Percentiles rank a stretch among this genome's conserved stretches.
phyloP scores from a whole-genome alignment of 2,888 invertebrate genomes.

The Prenolepis imparis region DNA sequence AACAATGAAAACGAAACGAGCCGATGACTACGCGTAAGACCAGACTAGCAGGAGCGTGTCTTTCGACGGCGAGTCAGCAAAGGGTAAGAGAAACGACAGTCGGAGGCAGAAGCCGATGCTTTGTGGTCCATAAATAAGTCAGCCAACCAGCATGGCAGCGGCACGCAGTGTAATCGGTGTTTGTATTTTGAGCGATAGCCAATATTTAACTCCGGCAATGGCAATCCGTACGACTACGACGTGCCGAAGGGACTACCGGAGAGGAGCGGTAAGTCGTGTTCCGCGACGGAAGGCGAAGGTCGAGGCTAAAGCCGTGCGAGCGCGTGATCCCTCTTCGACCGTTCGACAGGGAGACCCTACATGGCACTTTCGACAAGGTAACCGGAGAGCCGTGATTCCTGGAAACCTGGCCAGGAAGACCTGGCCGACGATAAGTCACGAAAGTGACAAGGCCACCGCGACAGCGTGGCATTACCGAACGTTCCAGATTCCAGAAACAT shows the following conservation, averaged over 20 bases:
- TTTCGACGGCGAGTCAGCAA: neutral
- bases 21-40: conserved; percentile 43
- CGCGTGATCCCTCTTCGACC: conserved; percentile 44
- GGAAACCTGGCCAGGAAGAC: conserved; percentile 37
- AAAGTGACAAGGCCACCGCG: conserved; percentile 39
- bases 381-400: conserved; percentile 48
- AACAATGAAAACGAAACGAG: conserved; percentile 71
- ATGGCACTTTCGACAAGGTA: conserved; percentile 55
- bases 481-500: conserved; percentile 7
- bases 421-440: conserved; percentile 32
- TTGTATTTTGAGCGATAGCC: conserved; percentile 73
- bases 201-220: conserved; percentile 71
- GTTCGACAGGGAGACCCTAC: conserved; percentile 48
- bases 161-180: conserved; percentile 57
- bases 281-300: conserved; percentile 57
- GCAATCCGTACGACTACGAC: conserved; percentile 42
- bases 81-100: conserved; percentile 49
- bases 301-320: conserved; percentile 44
- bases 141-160: conserved; percentile 63
- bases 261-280: conserved; percentile 46
- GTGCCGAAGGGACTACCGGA: conserved; percentile 48
- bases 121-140: conserved; percentile 80
- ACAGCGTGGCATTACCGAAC: neutral
- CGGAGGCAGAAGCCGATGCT: conserved; percentile 63
- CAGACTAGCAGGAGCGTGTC: conserved; percentile 25